Conservation (phyloP, 2,113 vertebrate species). For the Petroica traversi region DNA sequence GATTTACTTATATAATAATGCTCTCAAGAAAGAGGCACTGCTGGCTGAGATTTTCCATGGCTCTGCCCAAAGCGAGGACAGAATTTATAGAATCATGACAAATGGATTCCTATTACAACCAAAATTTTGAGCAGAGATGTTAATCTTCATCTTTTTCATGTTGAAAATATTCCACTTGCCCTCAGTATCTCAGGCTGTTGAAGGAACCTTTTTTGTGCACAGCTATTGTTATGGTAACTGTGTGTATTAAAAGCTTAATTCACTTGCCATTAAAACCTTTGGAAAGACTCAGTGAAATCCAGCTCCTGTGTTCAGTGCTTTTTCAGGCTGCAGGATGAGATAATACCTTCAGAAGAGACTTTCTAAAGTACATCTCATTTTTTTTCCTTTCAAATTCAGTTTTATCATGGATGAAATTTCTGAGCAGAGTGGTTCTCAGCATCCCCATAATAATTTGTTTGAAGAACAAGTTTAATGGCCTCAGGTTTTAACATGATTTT, state of each 20-base stretch:
- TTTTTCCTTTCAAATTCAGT: neutral
- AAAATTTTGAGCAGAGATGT: neutral
- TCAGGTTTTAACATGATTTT: neutral
- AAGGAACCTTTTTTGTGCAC: slow-evolving; percentile 18
- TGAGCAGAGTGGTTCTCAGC: neutral
- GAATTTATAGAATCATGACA: neutral
- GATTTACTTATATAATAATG: neutral
- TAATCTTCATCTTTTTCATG: neutral
- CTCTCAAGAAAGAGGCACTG: neutral
- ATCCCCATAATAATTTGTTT: neutral
- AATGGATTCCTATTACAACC: neutral
- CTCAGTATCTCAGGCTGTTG: neutral
- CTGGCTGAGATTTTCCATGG: neutral
- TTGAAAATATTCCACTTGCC: neutral
- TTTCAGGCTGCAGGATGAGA: neutral
- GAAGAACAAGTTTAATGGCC: neutral
- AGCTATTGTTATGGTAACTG: slow-evolving; percentile 59
- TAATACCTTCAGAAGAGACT: neutral
- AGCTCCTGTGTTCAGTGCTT: neutral
- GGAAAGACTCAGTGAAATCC: neutral
- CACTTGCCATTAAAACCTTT: slow-evolving; percentile 15
- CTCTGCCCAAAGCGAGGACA: neutral
- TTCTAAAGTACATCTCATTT: neutral
- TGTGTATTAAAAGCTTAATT: slow-evolving; percentile 48
- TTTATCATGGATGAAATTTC: neutral